Evolutionary conservation across 1,140 invertebrate species (phyloP).

Genomic region (Hycleus phaleratus): DNA sequence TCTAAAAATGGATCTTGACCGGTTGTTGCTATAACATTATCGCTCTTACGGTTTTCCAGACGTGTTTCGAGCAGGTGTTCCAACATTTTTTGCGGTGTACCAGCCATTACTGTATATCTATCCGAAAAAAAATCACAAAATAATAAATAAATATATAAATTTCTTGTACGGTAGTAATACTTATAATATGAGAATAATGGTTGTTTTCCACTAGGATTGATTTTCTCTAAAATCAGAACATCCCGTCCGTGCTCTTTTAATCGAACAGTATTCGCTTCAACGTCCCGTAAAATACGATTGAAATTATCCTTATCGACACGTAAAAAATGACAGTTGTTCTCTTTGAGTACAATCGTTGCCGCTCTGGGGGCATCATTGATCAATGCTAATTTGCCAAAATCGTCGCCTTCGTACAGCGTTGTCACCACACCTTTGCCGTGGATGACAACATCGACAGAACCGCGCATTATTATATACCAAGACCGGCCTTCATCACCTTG

Average conservation of each 20-base stretch:
- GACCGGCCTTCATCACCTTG: conserved; percentile 84
- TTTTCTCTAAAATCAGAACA: conserved; percentile 76
- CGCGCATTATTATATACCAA: conserved; percentile 81
- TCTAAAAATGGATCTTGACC: conserved; percentile 66
- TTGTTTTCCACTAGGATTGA: conserved; percentile 44
- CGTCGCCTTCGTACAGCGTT: conserved; percentile 76
- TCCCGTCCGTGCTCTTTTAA: conserved; percentile 83
- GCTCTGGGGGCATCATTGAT: conserved; percentile 84
- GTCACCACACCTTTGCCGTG: conserved; percentile 81
- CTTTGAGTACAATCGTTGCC: conserved; percentile 73
- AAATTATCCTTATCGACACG: conserved; percentile 85
- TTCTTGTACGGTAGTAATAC: conserved; percentile 35
- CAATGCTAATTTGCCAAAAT: conserved; percentile 81
- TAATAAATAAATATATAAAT: neutral
- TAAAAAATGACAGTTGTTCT: conserved; percentile 80
- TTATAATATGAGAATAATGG: conserved; percentile 52
- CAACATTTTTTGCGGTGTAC: conserved; percentile 79
- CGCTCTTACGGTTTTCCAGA: conserved; percentile 52
- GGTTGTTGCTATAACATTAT: conserved; percentile 35
- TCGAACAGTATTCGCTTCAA: conserved; percentile 81
- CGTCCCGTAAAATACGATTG: conserved; percentile 75
- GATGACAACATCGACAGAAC: conserved; percentile 80
- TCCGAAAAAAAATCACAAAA: conserved; percentile 19
- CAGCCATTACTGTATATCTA: conserved; percentile 85
- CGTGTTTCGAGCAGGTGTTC: conserved; percentile 80